phyloP scores from a whole-genome alignment of 1,140 invertebrate species.

The Pseudomyrmex pallidus region DNA sequence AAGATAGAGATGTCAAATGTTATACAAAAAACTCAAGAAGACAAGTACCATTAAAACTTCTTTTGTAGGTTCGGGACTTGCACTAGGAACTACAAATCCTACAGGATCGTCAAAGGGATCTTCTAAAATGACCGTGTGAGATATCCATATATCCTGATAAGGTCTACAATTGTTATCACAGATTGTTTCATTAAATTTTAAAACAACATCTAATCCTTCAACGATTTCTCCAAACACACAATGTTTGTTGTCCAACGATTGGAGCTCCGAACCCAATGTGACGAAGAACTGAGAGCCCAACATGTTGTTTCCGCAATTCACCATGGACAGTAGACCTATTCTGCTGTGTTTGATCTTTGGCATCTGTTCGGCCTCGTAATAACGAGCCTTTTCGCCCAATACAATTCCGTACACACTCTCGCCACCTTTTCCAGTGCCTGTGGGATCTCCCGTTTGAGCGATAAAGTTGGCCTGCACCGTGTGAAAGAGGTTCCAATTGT shows the following conservation, averaged over 20 bases:
- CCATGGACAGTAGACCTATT: slow-evolving; percentile 96
- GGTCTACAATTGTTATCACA: slow-evolving; percentile 96
- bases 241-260: slow-evolving; percentile 96
- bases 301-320: slow-evolving; percentile 96
- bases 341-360: slow-evolving; percentile 96
- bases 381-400: slow-evolving; percentile 94
- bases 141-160: slow-evolving; percentile 98
- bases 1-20: neutral
- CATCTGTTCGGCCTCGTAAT: slow-evolving; percentile 95
- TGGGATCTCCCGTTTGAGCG: slow-evolving; percentile 99
- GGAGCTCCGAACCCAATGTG: slow-evolving; percentile 94
- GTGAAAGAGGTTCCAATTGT: slow-evolving; percentile 98
- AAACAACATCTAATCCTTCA: slow-evolving; percentile 96
- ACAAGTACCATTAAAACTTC: slow-evolving; percentile 89
- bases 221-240: slow-evolving; percentile 98
- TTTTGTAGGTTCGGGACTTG: slow-evolving; percentile 94
- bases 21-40: slow-evolving; percentile 5
- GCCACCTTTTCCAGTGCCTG: slow-evolving; percentile 95
- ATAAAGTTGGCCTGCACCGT: slow-evolving; percentile 97
- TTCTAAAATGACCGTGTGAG: slow-evolving; percentile 98
- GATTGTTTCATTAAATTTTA: slow-evolving; percentile 96
- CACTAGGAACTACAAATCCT: slow-evolving; percentile 90
- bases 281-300: slow-evolving; percentile 99
- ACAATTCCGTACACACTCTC: slow-evolving; percentile 94
- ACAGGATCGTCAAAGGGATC: slow-evolving; percentile 97